phyloP scores from a whole-genome alignment of 2,888 invertebrate species.

The Muscina levida region DNA sequence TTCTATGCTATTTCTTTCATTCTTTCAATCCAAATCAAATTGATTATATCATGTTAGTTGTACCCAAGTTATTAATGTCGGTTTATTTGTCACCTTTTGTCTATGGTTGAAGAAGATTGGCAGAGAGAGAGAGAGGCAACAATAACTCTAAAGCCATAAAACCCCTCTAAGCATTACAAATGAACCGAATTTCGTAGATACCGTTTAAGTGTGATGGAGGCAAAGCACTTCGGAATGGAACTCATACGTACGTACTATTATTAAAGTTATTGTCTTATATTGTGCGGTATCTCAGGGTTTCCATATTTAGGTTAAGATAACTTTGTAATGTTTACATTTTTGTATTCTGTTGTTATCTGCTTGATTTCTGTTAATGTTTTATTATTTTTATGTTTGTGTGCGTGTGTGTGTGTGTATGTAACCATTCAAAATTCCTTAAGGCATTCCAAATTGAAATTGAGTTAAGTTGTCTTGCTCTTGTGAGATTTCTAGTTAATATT shows the following conservation, averaged over 20 bases:
- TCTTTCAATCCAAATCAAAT: not conserved
- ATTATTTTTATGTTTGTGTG: not conserved
- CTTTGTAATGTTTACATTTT: constrained; percentile 17
- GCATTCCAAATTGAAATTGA: not conserved
- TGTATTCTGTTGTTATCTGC: constrained; percentile 10
- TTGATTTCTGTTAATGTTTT: not conserved
- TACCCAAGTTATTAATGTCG: not conserved
- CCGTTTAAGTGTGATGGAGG: too few relatives aligned
- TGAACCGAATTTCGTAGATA: too few relatives aligned
- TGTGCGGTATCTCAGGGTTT: constrained; percentile 37
- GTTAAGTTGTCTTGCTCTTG: not conserved
- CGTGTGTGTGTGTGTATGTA: too few relatives aligned
- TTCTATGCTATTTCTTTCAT: not conserved
- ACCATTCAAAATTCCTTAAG: not conserved
- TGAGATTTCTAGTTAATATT: not conserved
- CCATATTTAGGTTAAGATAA: constrained; percentile 44
- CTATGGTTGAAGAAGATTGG: too few relatives aligned
- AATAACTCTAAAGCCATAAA: too few relatives aligned
- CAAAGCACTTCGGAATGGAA: too few relatives aligned
- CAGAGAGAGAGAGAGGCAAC: too few relatives aligned
- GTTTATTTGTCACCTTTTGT: constrained; percentile 1
- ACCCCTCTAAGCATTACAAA: too few relatives aligned
- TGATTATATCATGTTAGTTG: not conserved
- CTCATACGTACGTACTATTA: not conserved
- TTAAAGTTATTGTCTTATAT: not conserved